Base-by-base conservation (phyloP, 92 coral and sea anemone genomes). In the Parazoanthus swiftii region DNA sequence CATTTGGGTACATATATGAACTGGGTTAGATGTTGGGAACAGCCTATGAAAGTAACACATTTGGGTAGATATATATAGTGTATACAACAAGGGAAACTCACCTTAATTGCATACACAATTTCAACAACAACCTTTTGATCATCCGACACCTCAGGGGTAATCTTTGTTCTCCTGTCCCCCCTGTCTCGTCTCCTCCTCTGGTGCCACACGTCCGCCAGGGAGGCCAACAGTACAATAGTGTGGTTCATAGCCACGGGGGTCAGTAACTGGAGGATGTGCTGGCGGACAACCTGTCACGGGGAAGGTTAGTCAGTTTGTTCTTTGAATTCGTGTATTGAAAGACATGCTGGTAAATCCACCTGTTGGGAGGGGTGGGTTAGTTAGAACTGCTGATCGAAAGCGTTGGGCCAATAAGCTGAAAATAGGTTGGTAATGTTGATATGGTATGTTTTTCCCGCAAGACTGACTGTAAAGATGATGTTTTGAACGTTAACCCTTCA, bases 151-250 rank as follows among this genome's bases (percentile, higher is more conserved):
- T 89, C 93, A 11, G 95, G 93, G 13, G 92, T 85, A 15, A 92
- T 92, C 42, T 92, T 89, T 11, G 76, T 56, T 39, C 93, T 29
- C 85, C 89, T 86, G 33, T 86, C 81, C 77, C 91, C 92, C 42
- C 91, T 84, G 51, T 94, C 95, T n/a, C 95, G 92, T 51, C 91
- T 90, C 76, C 98, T 90, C 56, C 98, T 85, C 72, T 93, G 95
- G 88, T 97, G 92, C 99, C 99, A 97, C 46, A 97, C 99, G 83
- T 97, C 98, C 25, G 99, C 99, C 37, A 97, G 92, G 43, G 99
- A 95, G 56, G 99, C 99, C 63, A 97, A 85, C 91, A 97, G 95
- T 11, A 97, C 92, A 33, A 97, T 95, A 37, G 98, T 97, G 80
- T 97, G 99, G 50, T 94, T 93, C 99, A 97, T 97, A 35, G 96